A percentile compares a stretch with the other conserved stretches of the same genome.
phyloP scores from a whole-genome alignment of 2,888 invertebrate species.

The Opisthograptis luteolata region DNA sequence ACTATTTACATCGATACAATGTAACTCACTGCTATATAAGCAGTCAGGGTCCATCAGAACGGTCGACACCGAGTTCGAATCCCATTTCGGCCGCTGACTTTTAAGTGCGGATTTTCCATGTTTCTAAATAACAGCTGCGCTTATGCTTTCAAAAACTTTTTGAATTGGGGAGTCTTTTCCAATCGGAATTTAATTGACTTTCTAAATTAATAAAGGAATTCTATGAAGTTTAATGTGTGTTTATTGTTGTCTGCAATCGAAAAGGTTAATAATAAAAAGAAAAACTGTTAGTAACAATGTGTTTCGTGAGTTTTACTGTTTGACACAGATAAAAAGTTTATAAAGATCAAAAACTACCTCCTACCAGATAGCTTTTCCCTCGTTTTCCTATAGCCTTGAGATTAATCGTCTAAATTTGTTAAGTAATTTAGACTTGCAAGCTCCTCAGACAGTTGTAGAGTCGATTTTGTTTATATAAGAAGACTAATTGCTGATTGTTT shows the following conservation, averaged over 20 bases:
- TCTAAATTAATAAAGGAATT: slow-evolving; percentile 25
- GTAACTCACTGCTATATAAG: too few relatives aligned
- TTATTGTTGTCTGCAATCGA: slow-evolving; percentile 19
- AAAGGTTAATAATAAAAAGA: slow-evolving; percentile 13
- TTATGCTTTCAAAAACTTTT: slow-evolving; percentile 14
- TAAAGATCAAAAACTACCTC: neutral
- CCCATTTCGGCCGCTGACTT: too few relatives aligned
- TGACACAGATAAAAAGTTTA: slow-evolving; percentile 6
- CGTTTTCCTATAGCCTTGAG: slow-evolving; percentile 10
- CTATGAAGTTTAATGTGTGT: slow-evolving; percentile 11
- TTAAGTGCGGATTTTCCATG: too few relatives aligned
- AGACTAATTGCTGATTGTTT: slow-evolving; percentile 22
- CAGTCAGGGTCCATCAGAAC: too few relatives aligned
- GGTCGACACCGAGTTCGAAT: too few relatives aligned
- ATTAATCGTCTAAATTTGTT: slow-evolving; percentile 1
- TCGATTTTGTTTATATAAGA: slow-evolving; percentile 16
- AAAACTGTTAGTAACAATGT: slow-evolving; percentile 16
- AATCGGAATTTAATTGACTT: slow-evolving; percentile 34
- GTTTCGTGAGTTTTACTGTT: slow-evolving; percentile 5
- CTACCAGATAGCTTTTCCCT: too few relatives aligned
- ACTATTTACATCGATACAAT: too few relatives aligned
- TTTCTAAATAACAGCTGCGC: slow-evolving; percentile 15
- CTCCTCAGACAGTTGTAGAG: slow-evolving; percentile 19
- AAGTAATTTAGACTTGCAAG: slow-evolving; percentile 18
- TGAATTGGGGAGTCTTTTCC: slow-evolving; percentile 33